Percentiles rank a stretch among this genome's conserved stretches.
phyloP scores from a whole-genome alignment of 1,140 invertebrate genomes.

The Neodiprion virginianus region DNA sequence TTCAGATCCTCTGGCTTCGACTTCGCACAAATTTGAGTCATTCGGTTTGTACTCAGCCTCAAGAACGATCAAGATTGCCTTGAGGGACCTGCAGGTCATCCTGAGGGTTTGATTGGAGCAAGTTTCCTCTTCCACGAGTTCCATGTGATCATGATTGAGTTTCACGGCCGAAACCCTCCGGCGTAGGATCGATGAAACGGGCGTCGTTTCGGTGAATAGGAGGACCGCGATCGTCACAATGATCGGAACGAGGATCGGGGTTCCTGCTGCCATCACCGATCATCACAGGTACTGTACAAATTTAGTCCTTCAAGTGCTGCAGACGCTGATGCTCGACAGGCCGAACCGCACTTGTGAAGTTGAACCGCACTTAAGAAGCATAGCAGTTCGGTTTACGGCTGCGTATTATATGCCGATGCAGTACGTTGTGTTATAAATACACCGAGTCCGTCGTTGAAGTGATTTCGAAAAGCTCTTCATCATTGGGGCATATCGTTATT shows the following conservation, averaged over 20 bases:
- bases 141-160: constrained; percentile 48
- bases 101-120: constrained; percentile 49
- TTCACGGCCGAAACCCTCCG: constrained; percentile 42
- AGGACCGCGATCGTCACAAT: constrained; percentile 22
- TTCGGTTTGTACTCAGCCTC: constrained; percentile 50
- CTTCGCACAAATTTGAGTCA: constrained; percentile 41
- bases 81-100: constrained; percentile 53
- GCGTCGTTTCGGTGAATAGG: constrained; percentile 26
- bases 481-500: no score
- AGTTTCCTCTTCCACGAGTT: constrained; percentile 50
- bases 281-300: constrained; percentile 34
- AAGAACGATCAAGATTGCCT: constrained; percentile 51
- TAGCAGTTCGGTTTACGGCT: no score
- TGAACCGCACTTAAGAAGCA: not conserved
- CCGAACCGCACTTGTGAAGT: not conserved
- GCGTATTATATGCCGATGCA: no score
- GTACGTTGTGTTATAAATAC: no score
- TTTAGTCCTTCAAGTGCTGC: no score
- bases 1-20: constrained; percentile 19
- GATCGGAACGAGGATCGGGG: constrained; percentile 33
- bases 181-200: constrained; percentile 31
- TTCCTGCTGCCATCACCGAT: constrained; percentile 48
- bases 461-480: no score
- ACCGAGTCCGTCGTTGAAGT: no score
- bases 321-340: no score